phyloP scores from a whole-genome alignment of 2,113 vertebrate species.

The Furnarius figulus region DNA sequence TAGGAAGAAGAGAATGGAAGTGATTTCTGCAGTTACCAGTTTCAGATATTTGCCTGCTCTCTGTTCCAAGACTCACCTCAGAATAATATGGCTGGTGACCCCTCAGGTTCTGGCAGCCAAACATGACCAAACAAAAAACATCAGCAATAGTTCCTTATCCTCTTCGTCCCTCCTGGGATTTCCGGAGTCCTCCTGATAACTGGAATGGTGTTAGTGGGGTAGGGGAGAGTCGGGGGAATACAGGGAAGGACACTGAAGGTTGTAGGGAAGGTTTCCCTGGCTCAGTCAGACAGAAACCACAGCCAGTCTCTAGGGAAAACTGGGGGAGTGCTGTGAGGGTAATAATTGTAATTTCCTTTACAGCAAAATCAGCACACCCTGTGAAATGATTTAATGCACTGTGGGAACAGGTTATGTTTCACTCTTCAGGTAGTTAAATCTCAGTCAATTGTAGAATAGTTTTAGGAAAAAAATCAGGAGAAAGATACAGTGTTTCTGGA shows the following conservation, averaged over 20 bases:
- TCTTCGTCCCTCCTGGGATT: neutral
- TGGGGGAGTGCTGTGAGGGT: neutral
- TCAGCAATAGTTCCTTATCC: neutral
- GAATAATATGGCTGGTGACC: neutral
- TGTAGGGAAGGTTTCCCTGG: accelerated
- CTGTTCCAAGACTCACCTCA: neutral
- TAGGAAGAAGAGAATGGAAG: neutral
- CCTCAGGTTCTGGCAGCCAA: neutral
- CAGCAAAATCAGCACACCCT: neutral
- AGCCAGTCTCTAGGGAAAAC: neutral
- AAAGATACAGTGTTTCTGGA: accelerated
- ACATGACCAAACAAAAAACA: neutral
- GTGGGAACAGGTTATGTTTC: neutral
- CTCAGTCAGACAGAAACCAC: neutral
- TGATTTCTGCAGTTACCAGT: neutral
- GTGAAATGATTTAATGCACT: neutral
- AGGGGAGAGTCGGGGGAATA: too few species aligned
- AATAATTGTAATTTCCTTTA: neutral
- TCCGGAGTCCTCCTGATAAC: neutral
- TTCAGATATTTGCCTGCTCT: neutral
- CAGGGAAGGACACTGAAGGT: accelerated
- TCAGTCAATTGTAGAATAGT: neutral
- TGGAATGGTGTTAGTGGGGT: accelerated
- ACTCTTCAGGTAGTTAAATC: neutral
- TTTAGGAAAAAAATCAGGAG: neutral